Percentiles rank a stretch among this genome's conserved stretches.
These are phyloP conservation scores for Sandelia bainsii DNA, from an alignment of 2,797 vertebrate genomes.

Conservation along the genomic window DNA sequence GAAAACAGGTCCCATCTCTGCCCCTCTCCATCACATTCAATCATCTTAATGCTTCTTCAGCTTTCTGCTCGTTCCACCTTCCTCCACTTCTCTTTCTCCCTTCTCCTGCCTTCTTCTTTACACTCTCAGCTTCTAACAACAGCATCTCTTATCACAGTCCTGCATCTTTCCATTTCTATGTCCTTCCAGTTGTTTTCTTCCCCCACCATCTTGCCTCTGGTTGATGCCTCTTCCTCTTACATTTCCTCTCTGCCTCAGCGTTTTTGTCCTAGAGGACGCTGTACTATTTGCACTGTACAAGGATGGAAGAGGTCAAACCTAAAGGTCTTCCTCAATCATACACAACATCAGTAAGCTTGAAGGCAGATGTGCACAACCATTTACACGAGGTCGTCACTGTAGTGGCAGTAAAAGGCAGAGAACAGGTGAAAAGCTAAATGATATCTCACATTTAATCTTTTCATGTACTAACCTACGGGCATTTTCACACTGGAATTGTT, in stretches of 20 bases:
- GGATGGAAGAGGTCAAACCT: neutral
- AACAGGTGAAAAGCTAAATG: neutral
- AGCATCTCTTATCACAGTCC: slow-evolving; percentile 46
- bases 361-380: neutral
- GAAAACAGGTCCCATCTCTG: slow-evolving; percentile 69
- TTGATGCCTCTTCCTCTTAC: slow-evolving; percentile 24
- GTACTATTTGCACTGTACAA: slow-evolving; percentile 20
- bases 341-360: neutral
- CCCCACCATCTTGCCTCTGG: slow-evolving; percentile 30
- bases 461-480: neutral
- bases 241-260: slow-evolving; percentile 39
- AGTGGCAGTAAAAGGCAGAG: neutral
- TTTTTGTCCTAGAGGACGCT: slow-evolving; percentile 29
- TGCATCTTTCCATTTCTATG: slow-evolving; percentile 57
- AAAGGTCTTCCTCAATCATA: neutral
- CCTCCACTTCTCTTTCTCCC: slow-evolving; percentile 43
- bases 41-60: slow-evolving; percentile 70
- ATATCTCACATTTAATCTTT: too few species aligned
- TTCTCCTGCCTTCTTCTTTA: slow-evolving; percentile 25
- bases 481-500: neutral
- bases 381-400: neutral
- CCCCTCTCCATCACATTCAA: slow-evolving; percentile 74
- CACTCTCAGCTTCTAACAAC: slow-evolving; percentile 34
- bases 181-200: slow-evolving; percentile 45
- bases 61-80: slow-evolving; percentile 55